Evolutionary conservation across 2,888 invertebrate genomes (phyloP), one percentile per base, ranked within the genome.

Genomic region (Agriopis leucophaearia): DNA sequence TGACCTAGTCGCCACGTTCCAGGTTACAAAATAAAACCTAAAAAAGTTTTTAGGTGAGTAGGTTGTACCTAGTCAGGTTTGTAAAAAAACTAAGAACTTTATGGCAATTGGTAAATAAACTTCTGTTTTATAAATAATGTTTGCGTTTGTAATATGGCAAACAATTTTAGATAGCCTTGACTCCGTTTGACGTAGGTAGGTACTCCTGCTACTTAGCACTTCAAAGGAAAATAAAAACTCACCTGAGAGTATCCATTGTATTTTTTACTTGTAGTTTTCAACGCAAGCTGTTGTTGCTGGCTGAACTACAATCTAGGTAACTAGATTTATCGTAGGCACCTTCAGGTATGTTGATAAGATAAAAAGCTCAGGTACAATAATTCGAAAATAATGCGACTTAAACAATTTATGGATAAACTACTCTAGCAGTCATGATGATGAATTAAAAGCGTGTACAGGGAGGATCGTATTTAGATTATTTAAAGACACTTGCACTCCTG

Each of bases 1-100:
- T 73, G 94, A 94, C 81, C 95, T 96, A 0, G 97, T 97, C 45
- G 97, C 98, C 61, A 99, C 98, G 94, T 99, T 99, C 96, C 97
- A 99, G 50, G 98, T 98, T 52, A 96, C 96, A 79, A 98, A 95
- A 88, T 97, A 97, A 74, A 98, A 92, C 84, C 97, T 97, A 92
- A 90, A 70, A 55, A 56, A 65, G 50, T 27, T 44, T 48, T 38
- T 35, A n/a, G n/a, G 3, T 45, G 13, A 42, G 13, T 5, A 27
- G 1, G 13, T 40, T 16, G n/a, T 27, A 8, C 2, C n/a, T 35
- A 27, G 10, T 0, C 12, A 16, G 16, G 18, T 42, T 42, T 16
- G 8, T 42, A 40, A 64, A 61, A 55, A 52, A 54, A 15, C 47
- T 36, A 44, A 6, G 5, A 42, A 42, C 5, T 10, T n/a, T 9